phyloP scores from a whole-genome alignment of 2,113 vertebrate species.

The Chionodraco myersi region DNA sequence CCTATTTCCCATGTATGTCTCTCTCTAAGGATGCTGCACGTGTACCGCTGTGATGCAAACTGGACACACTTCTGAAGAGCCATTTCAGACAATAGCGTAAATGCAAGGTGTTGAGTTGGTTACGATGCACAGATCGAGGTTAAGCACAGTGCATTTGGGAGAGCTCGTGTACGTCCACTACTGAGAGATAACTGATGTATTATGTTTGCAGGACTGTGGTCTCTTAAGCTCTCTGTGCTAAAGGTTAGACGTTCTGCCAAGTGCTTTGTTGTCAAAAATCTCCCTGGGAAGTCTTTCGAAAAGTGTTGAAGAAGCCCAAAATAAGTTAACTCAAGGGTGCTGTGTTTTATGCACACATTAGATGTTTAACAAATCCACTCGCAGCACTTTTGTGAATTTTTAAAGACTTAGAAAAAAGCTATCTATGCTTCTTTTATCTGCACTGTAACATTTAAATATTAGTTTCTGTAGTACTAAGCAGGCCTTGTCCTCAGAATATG shows the following conservation, averaged over 20 bases:
- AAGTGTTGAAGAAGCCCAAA: background rate
- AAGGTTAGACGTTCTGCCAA: slow-evolving; percentile 5
- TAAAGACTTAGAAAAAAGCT: background rate
- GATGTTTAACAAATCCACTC: background rate
- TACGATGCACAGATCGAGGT: background rate
- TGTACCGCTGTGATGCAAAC: too few species aligned
- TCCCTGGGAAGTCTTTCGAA: background rate
- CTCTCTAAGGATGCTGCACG: too few species aligned
- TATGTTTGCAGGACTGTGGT: background rate
- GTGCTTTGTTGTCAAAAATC: background rate
- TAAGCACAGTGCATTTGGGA: slow-evolving; percentile 11
- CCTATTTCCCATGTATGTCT: too few species aligned
- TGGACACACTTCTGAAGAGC: background rate
- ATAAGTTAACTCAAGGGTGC: background rate
- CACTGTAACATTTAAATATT: background rate
- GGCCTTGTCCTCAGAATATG: background rate
- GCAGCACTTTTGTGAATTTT: background rate
- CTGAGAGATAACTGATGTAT: background rate
- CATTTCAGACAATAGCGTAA: background rate
- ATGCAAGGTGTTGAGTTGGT: slow-evolving; percentile 16
- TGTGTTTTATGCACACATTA: background rate
- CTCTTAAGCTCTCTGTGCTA: too few species aligned
- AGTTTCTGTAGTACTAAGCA: background rate
- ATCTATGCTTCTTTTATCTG: background rate
- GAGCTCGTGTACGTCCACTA: background rate